A percentile compares a stretch with the other conserved stretches of the same genome.
Conservation (phyloP, 1,140 invertebrate species). For the Periplaneta americana region DNA sequence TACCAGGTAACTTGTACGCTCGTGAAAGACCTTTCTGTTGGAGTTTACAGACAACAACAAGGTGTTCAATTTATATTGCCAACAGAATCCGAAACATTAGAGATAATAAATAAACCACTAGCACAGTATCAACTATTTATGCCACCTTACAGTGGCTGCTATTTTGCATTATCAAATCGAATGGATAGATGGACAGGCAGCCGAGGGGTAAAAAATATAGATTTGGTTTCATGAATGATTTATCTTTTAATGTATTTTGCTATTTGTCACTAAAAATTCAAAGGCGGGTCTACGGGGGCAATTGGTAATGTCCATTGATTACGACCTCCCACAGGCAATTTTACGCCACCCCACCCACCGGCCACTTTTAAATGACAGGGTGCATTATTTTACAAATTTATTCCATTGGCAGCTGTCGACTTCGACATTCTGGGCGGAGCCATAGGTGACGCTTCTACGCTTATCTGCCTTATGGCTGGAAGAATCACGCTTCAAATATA, state of each 20-base stretch:
- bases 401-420: too few relatives aligned
- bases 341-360: not conserved
- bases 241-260: not conserved
- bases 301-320: not conserved
- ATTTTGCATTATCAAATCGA: not conserved
- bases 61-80: not conserved
- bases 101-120: not conserved
- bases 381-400: too few relatives aligned
- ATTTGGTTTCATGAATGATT: not conserved
- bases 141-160: not conserved
- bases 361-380: too few relatives aligned
- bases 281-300: not conserved
- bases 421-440: too few relatives aligned
- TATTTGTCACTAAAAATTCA: not conserved
- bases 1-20: too few relatives aligned
- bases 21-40: not conserved
- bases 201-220: not conserved
- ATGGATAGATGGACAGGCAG: too few relatives aligned
- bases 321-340: not conserved
- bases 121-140: not conserved
- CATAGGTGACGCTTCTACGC: too few relatives aligned
- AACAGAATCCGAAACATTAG: not conserved
- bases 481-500: too few relatives aligned
- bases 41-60: not conserved
- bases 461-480: too few relatives aligned